Evolutionary conservation across 2,888 invertebrate species (phyloP), one percentile per base, ranked within the genome.

Genomic region (Ectemnius continuus): DNA sequence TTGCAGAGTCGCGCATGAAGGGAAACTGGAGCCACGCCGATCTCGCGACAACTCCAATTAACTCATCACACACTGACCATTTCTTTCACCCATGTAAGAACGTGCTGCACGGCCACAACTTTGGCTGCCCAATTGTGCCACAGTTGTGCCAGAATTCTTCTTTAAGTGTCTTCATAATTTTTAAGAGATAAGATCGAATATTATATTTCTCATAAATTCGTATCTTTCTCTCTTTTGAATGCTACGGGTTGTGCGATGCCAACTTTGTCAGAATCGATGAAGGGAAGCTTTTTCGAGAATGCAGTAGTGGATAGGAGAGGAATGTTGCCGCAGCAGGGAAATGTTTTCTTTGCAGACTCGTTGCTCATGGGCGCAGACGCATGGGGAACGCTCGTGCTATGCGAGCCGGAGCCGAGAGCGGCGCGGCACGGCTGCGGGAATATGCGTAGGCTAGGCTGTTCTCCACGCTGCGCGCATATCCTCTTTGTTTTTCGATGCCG

Each of bases 1-100:
- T 85, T 84, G 84, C 66, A 74, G 73, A 76, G 61, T 67, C 61
- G 76, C 62, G 45, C 66, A 20, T 61, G 63, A 73, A 65, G 61
- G 63, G 69, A 74, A 65, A 76, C 66, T 64, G 62, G 71, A 18
- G 45, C 0, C 1, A 36, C 8, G 8, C 6, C 8, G 63, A 68
- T 69, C 63, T 60, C 57, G 65, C 59, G 45, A 47, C 16, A 36
- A 36, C 8, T 36, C 36, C 36, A 52, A 52, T 52, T 52, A 52
- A 52, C 16, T 16, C 52, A 14, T 52, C 14, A 2, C 52, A 14
- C 16, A 36, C 8, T 36, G 36, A 6, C n/a, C n/a, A 14, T 52
- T 52, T 52, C 52, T 52, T 52, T 52, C 5, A 5, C n/a, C 2
- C 47, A 2, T 47, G 2, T 3, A n/a, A n/a, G 48, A n/a, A 8